Conservation (phyloP, 2,113 vertebrate genomes). For the Oreochromis tanganicae region DNA sequence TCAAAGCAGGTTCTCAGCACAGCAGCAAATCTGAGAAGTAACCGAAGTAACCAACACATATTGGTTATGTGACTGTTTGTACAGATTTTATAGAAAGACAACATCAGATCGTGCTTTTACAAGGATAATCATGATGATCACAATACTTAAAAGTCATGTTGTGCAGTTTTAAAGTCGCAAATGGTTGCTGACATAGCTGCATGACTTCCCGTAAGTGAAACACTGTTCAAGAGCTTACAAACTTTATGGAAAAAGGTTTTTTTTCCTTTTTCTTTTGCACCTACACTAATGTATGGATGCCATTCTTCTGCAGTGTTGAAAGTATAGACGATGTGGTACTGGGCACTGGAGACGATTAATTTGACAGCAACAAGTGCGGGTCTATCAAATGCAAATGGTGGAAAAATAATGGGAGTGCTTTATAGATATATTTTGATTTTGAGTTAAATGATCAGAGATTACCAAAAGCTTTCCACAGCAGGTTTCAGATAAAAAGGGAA, state of each 20-base stretch:
- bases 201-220: neutral
- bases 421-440: neutral
- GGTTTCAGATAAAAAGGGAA: neutral
- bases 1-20: neutral
- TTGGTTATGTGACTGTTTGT: neutral
- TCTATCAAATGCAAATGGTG: neutral
- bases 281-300: neutral
- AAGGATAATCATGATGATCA: neutral
- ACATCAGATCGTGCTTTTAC: neutral
- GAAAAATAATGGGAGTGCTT: neutral
- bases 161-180: neutral
- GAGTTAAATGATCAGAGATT: neutral
- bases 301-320: neutral
- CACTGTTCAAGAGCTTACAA: neutral
- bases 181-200: neutral
- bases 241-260: neutral
- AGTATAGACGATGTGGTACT: neutral
- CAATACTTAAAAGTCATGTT: neutral
- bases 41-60: no score
- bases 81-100: neutral
- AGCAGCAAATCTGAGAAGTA: neutral
- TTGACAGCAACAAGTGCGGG: neutral
- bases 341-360: neutral
- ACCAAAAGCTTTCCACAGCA: neutral
- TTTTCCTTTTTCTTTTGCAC: neutral